A percentile compares a stretch with the other conserved stretches of the same genome.
Conservation (phyloP, 1,140 invertebrate species). For the Hylyphantes graminicola region DNA sequence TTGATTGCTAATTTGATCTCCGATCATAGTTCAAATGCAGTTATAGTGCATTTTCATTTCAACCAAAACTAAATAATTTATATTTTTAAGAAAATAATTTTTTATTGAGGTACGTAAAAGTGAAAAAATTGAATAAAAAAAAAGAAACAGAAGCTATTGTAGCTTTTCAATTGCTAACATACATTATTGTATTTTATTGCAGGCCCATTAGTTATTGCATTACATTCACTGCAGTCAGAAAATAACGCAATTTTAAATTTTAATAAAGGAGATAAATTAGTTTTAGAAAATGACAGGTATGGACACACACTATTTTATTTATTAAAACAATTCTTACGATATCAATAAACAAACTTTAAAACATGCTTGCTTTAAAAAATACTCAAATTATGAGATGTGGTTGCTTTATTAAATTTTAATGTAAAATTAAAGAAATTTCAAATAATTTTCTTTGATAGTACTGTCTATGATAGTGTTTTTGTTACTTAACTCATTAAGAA, state of each 20-base stretch:
- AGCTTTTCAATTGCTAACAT: background rate
- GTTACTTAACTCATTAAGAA: too few relatives aligned
- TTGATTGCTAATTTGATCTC: background rate
- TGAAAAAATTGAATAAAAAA: too few relatives aligned
- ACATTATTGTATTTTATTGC: background rate
- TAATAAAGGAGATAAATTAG: slow-evolving; percentile 89
- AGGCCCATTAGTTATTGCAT: slow-evolving; percentile 81
- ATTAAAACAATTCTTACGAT: too few relatives aligned
- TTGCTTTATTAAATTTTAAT: background rate
- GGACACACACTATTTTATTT: background rate
- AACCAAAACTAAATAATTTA: background rate
- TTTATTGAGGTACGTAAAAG: too few relatives aligned
- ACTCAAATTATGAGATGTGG: background rate
- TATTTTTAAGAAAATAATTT: background rate
- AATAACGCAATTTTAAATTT: slow-evolving; percentile 91
- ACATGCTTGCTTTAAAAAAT: background rate
- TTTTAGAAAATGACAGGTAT: slow-evolving; percentile 83
- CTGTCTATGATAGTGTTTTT: too few relatives aligned
- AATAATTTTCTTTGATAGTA: too few relatives aligned
- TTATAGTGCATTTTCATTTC: background rate
- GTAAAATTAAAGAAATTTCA: background rate
- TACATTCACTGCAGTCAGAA: slow-evolving; percentile 89
- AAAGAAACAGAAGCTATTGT: too few relatives aligned
- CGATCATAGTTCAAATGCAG: background rate
- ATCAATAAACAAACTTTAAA: background rate